Conservation (phyloP, 2,113 vertebrate species). For the Salvator merianae region DNA sequence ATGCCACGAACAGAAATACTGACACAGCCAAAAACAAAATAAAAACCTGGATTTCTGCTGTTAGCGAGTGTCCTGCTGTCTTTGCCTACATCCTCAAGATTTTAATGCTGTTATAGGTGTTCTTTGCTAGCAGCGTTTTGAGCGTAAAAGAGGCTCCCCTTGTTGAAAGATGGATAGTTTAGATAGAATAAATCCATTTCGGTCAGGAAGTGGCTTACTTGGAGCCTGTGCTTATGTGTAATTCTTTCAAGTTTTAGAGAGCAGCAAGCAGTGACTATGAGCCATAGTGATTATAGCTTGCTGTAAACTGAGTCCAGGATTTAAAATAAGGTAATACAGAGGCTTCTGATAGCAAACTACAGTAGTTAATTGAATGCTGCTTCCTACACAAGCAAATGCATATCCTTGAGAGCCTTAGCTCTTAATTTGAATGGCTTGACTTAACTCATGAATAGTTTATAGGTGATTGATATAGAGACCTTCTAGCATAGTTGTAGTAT, state of each 20-base stretch:
- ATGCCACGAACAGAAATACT: background rate
- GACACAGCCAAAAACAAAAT: background rate
- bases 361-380: constrained; percentile 3
- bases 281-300: constrained; percentile 49
- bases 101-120: constrained; percentile 12
- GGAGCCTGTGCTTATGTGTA: constrained; percentile 33
- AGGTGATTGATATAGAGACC: background rate
- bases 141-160: constrained; percentile 27
- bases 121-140: constrained; percentile 19
- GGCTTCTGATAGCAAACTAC: background rate
- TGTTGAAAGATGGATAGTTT: constrained; percentile 34
- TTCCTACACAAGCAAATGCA: constrained; percentile 6
- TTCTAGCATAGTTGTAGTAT: background rate
- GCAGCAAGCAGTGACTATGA: constrained; percentile 44
- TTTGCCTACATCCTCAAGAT: background rate
- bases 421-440: constrained; percentile 1
- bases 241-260: constrained; percentile 42
- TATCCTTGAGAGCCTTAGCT: background rate
- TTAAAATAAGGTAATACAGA: constrained; percentile 17
- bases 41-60: constrained; percentile 18
- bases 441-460: background rate
- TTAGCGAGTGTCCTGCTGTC: constrained; percentile 12
- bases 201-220: constrained; percentile 39
- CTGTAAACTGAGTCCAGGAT: constrained; percentile 56
- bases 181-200: constrained; percentile 28